Conservation (phyloP, 1,140 invertebrate genomes). For the Manduca sexta region DNA sequence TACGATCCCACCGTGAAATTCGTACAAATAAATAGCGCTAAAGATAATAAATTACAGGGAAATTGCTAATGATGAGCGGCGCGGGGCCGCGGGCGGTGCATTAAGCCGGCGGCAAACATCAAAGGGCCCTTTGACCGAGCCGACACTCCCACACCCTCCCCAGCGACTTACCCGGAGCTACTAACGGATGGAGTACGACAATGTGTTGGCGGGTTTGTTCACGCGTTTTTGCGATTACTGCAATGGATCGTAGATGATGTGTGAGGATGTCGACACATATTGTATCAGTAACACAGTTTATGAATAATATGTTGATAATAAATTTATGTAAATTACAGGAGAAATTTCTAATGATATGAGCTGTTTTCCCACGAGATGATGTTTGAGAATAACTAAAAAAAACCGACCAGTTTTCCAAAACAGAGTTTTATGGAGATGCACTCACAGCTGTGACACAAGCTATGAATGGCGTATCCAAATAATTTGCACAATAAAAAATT, state of each 20-base stretch:
- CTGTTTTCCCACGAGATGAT: too few relatives aligned
- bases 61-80: conserved; percentile 71
- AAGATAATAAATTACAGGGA: conserved; percentile 72
- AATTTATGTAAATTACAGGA: too few relatives aligned
- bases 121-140: conserved; percentile 70
- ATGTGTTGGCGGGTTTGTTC: not conserved
- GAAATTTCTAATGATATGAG: too few relatives aligned
- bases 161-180: conserved; percentile 31
- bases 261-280: conserved; percentile 19
- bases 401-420: too few relatives aligned
- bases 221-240: not conserved
- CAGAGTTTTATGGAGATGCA: too few relatives aligned
- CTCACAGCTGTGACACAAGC: too few relatives aligned
- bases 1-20: conserved; percentile 56
- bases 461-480: too few relatives aligned
- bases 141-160: conserved; percentile 60
- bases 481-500: too few relatives aligned
- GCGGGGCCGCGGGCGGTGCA: conserved; percentile 65
- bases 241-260: not conserved
- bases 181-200: conserved; percentile 1
- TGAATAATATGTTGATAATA: too few relatives aligned
- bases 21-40: conserved; percentile 68
- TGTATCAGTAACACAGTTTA: too few relatives aligned
- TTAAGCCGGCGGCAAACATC: conserved; percentile 72
- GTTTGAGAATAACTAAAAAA: too few relatives aligned